phyloP scores from a whole-genome alignment of 1,140 invertebrate species.

The Brachystomella parvula region DNA sequence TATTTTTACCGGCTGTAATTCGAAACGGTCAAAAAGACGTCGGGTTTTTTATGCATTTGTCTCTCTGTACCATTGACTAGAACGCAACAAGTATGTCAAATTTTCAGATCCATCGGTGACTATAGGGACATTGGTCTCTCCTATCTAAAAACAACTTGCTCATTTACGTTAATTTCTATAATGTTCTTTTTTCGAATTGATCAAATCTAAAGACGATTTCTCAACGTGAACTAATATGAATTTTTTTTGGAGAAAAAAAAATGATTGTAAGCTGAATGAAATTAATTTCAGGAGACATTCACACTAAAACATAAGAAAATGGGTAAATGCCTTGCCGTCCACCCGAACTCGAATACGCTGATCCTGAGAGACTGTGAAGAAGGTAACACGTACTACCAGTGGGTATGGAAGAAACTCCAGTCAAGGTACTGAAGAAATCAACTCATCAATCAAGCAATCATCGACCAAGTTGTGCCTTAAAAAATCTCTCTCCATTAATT shows the following conservation, averaged over 20 bases:
- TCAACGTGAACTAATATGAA: background rate
- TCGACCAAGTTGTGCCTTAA: background rate
- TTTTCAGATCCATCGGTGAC: too few relatives aligned
- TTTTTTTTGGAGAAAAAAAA: background rate
- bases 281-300: conserved; percentile 51
- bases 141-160: conserved; percentile 5
- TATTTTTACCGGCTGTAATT: background rate
- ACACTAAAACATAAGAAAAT: conserved; percentile 69
- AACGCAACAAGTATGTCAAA: too few relatives aligned
- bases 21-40: too few relatives aligned
- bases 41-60: too few relatives aligned
- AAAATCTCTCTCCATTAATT: background rate
- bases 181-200: background rate
- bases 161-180: conserved; percentile 3
- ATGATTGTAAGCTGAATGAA: background rate
- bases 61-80: too few relatives aligned
- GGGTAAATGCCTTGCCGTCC: conserved; percentile 75
- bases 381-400: conserved; percentile 79
- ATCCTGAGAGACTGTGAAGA: conserved; percentile 70
- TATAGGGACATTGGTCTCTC: too few relatives aligned
- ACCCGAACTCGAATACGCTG: conserved; percentile 69
- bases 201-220: too few relatives aligned
- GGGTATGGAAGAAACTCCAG: conserved; percentile 70
- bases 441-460: background rate
- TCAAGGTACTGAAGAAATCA: conserved; percentile 51